These are phyloP conservation scores for Dromococcyx pavoninus DNA, from an alignment of 2,797 vertebrate genomes.

Conservation along the genomic window DNA sequence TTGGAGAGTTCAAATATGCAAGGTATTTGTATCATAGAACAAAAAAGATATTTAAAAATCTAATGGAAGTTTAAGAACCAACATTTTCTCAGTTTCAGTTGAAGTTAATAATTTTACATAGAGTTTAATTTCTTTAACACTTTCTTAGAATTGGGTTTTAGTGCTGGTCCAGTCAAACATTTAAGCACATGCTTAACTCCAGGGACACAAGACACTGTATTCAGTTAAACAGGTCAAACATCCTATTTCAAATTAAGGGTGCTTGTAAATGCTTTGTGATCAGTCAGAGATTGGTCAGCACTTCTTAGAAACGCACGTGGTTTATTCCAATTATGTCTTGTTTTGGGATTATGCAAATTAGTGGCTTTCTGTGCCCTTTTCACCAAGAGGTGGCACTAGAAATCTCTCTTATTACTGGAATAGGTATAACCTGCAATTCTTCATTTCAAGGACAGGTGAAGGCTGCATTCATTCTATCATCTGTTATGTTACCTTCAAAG, in stretches of 20 bases:
- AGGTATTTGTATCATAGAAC: not conserved
- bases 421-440: not conserved
- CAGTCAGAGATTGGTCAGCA: not conserved
- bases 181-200: not conserved
- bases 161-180: not conserved
- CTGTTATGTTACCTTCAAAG: not conserved
- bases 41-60: not conserved
- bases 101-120: not conserved
- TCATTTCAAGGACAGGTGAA: not conserved
- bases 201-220: accelerated
- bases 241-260: not conserved
- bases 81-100: not conserved
- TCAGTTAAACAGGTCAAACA: not conserved
- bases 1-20: not conserved
- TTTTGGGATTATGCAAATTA: not conserved
- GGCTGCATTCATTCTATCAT: not conserved
- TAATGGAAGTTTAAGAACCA: not conserved
- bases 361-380: not conserved
- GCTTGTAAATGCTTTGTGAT: not conserved
- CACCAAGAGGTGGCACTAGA: constrained; percentile 67
- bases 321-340: not conserved
- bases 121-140: not conserved
- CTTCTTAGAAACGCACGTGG: not conserved
- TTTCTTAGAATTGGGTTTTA: not conserved
- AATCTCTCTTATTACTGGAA: constrained; percentile 22